Base-by-base conservation (phyloP, 1,140 invertebrate genomes). In the Cotesia glomerata region DNA sequence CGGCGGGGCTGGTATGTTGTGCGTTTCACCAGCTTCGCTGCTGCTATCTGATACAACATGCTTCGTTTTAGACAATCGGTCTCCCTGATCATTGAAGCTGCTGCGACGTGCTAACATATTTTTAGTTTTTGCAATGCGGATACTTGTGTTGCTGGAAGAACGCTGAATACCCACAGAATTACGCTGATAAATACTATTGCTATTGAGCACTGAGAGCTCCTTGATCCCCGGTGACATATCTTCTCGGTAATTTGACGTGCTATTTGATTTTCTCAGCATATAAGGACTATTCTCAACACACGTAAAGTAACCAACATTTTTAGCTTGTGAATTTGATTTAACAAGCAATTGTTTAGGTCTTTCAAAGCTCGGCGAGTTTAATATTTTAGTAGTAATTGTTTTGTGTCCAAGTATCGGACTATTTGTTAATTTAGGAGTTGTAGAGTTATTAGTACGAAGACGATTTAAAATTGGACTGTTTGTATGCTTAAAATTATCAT, bases 261-360 rank as follows among this genome's bases (percentile, higher is more conserved):
- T 83, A 56, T 76, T 76, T 3, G 81, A 83, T 68, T 83, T 83
- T 58, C 81, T 77, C 67, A 83, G 71, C 81, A 83, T 83, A 16
- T 82, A 82, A 7, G 81, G 80, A 73, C 81, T 83, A 56, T 79
- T 83, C 75, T 83, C 81, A 2, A 77, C 72, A 14, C 81, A 82
- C 26, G 81, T 81, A 68, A 79, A 83, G 61, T 82, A 83, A 9
- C 81, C 81, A 66, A 83, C 73, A 75, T 82, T 83, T 70, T 80
- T 81, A 5, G 77, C 72, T 67, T 79, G 76, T 49, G 70, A 70
- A 8, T 74, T 72, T 56, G 75, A 68, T 73, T 82, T 81, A n/a
- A 66, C 32, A 9, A 45, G 11, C 13, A 80, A 54, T 34, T 79
- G 74, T 49, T 80, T 83, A 65, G 79, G 74, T 74, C 76, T 78